phyloP scores from a whole-genome alignment of 92 coral and sea anemone species.

The Epizoanthus scotinus region DNA sequence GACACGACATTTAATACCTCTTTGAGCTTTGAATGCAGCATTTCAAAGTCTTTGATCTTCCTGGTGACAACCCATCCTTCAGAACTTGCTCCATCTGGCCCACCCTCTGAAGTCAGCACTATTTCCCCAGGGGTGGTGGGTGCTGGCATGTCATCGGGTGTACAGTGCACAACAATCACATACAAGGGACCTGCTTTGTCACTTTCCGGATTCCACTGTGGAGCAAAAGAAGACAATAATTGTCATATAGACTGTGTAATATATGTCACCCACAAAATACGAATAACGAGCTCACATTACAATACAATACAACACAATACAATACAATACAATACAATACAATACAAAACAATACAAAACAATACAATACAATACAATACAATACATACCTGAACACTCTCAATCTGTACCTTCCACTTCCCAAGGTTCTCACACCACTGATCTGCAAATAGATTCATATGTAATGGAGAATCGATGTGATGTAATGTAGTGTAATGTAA shows the following conservation, averaged over 20 bases:
- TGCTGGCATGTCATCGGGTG: conserved; percentile 44
- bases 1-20: conserved; percentile 58
- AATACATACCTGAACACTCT: conserved; percentile 77
- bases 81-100: conserved; percentile 54
- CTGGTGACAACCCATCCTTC: conserved; percentile 98
- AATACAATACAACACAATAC: too few species aligned
- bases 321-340: too few species aligned
- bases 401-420: conserved; percentile 88
- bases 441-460: conserved; percentile 59
- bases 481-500: too few species aligned
- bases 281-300: too few species aligned
- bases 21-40: conserved; percentile 87
- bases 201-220: conserved; percentile 71
- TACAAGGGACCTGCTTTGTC: conserved; percentile 77
- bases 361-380: too few species aligned
- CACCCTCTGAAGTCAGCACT: conserved; percentile 15
- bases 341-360: too few species aligned
- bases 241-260: too few species aligned
- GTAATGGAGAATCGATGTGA: too few species aligned
- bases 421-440: conserved; percentile 98
- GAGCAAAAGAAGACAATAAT: neutral
- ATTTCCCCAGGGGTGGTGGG: conserved; percentile 48
- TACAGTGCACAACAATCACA: conserved; percentile 92
- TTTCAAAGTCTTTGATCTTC: conserved; percentile 88
- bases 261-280: too few species aligned